Evolutionary conservation across 2,888 invertebrate genomes (phyloP).

Genomic region (Mesochorus sp.): DNA sequence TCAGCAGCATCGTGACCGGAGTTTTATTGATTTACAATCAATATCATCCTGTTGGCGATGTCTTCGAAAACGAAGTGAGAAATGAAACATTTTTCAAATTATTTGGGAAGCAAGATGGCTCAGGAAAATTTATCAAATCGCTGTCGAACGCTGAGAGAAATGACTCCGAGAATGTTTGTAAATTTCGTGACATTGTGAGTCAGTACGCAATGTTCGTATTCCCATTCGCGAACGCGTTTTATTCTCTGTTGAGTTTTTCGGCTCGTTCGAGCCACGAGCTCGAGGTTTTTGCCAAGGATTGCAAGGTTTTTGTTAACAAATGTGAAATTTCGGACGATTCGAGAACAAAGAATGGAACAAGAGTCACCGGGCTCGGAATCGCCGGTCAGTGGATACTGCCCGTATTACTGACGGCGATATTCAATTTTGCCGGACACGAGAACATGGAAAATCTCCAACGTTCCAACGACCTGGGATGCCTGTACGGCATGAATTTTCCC

Average conservation of each 20-base stretch:
- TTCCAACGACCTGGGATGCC: slow-evolving; percentile 65
- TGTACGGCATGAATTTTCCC: slow-evolving; percentile 69
- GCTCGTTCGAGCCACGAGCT: slow-evolving; percentile 68
- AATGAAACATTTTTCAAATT: slow-evolving; percentile 41
- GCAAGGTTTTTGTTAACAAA: too few relatives aligned
- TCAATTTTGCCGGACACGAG: slow-evolving; percentile 67
- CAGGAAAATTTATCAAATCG: slow-evolving; percentile 1
- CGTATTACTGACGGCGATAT: slow-evolving; percentile 65
- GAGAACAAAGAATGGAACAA: slow-evolving; percentile 48
- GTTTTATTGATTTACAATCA: slow-evolving; percentile 65
- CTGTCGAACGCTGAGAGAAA: slow-evolving; percentile 7
- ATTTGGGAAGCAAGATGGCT: slow-evolving; percentile 30
- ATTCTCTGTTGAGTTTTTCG: slow-evolving; percentile 75
- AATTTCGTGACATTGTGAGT: slow-evolving; percentile 67
- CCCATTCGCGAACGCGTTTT: slow-evolving; percentile 77
- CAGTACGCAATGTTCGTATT: slow-evolving; percentile 75
- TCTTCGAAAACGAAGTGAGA: neutral
- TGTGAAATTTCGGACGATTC: neutral
- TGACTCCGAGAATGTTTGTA: slow-evolving; percentile 61
- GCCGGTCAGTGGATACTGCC: slow-evolving; percentile 76
- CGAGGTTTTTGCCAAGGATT: slow-evolving; percentile 58
- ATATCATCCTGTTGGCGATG: slow-evolving; percentile 5
- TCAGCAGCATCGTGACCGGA: slow-evolving; percentile 67
- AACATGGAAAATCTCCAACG: slow-evolving; percentile 44
- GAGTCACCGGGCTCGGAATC: slow-evolving; percentile 65